These are phyloP conservation scores for Drosophila insularis DNA, from an alignment of 1,140 invertebrate genomes.

Conservation along the genomic window DNA sequence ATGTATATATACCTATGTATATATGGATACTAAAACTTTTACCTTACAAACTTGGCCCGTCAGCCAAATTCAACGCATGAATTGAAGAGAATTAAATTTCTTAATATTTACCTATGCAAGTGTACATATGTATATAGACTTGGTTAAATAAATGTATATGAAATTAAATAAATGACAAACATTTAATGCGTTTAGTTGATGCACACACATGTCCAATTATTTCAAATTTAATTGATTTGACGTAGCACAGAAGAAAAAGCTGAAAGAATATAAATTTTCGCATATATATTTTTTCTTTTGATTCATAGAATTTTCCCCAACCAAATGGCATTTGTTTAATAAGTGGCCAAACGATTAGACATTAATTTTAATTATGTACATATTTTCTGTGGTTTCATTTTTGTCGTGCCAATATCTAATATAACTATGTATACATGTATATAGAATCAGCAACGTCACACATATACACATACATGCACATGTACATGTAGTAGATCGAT, in stretches of 20 bases:
- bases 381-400: not conserved
- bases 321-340: slow-evolving; percentile 3
- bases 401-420: slow-evolving; percentile 1
- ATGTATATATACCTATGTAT: too few species aligned
- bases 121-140: not conserved
- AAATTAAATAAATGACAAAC: slow-evolving; percentile 22
- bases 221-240: slow-evolving; percentile 71
- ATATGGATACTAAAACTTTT: not conserved
- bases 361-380: slow-evolving; percentile 29
- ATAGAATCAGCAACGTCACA: slow-evolving; percentile 37
- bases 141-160: not conserved
- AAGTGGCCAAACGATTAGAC: slow-evolving; percentile 16
- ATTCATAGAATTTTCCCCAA: slow-evolving; percentile 21
- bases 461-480: too few species aligned
- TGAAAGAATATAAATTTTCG: slow-evolving; percentile 15
- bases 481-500: not conserved
- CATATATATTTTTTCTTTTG: slow-evolving; percentile 23
- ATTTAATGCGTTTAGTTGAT: slow-evolving; percentile 12
- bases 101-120: too few species aligned
- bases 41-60: slow-evolving; percentile 35
- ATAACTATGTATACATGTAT: not conserved
- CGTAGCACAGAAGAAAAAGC: not conserved
- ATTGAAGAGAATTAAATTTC: slow-evolving; percentile 4
- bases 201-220: slow-evolving; percentile 54
- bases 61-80: slow-evolving; percentile 23